A percentile compares a stretch with the other conserved stretches of the same genome.
Conservation (phyloP, 2,797 vertebrate species). For the Eupleurogrammus muticus region DNA sequence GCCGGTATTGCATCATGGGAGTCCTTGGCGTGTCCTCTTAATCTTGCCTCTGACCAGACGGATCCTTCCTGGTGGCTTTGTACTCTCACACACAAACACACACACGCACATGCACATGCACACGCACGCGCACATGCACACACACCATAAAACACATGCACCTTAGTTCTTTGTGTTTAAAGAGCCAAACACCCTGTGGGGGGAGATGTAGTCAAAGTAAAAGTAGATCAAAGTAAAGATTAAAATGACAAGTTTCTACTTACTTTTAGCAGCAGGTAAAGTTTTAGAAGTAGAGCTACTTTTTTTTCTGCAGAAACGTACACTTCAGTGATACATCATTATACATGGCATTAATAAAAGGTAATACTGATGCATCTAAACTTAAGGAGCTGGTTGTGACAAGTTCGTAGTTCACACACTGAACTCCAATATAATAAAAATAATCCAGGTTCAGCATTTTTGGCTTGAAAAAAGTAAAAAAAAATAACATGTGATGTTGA, state of each 20-base stretch:
- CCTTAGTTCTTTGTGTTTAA: constrained; percentile 53
- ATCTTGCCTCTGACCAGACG: constrained; percentile 73
- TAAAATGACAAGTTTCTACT: not conserved
- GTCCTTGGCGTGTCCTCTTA: constrained; percentile 79
- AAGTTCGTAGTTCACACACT: no score
- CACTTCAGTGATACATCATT: no score
- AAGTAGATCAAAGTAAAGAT: constrained; percentile 4
- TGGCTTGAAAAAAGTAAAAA: no score
- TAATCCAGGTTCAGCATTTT: no score
- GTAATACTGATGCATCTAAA: not conserved
- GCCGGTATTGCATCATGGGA: constrained; percentile 71
- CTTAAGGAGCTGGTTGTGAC: no score
- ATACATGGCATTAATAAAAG: not conserved
- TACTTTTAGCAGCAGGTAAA: not conserved
- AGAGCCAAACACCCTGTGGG: constrained; percentile 15
- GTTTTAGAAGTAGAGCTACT: not conserved
- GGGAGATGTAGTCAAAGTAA: not conserved
- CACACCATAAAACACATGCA: constrained; percentile 36
- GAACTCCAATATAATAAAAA: no score
- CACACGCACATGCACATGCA: constrained; percentile 29
- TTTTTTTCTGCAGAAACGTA: not conserved
- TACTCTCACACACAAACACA: constrained; percentile 31
- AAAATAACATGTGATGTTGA: no score
- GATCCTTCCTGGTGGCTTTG: constrained; percentile 66
- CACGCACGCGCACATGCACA: constrained; percentile 31